Evolutionary conservation across 92 coral and sea anemone species (phyloP).

Genomic region (Zoanthus gigantus): DNA sequence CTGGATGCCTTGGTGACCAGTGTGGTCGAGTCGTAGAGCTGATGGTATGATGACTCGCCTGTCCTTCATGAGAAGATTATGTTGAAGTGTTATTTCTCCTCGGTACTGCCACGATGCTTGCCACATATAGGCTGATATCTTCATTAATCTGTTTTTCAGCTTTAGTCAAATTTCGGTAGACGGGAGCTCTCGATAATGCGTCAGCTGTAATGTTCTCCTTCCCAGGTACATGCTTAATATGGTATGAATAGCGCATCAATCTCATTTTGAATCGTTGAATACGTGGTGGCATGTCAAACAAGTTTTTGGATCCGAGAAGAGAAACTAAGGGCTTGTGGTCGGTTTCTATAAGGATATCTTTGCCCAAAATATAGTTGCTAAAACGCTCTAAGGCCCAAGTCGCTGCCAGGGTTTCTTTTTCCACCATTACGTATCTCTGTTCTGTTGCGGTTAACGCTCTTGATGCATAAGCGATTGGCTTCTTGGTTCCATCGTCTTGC

Average conservation of each 20-base stretch:
- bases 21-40: neutral
- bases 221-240: neutral
- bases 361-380: neutral
- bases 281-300: neutral
- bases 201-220: neutral
- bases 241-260: neutral
- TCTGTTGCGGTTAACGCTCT: too few species aligned
- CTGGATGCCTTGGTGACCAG: constrained; percentile 60
- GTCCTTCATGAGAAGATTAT: neutral
- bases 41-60: neutral
- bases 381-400: too few species aligned
- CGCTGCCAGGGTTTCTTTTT: too few species aligned
- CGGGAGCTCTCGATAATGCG: neutral
- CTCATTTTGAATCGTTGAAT: neutral
- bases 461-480: too few species aligned
- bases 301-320: neutral
- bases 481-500: too few species aligned
- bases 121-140: neutral
- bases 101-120: neutral
- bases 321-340: neutral
- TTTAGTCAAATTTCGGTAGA: neutral
- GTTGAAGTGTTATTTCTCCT: neutral
- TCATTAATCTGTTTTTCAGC: neutral
- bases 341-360: neutral
- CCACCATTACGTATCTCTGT: too few species aligned